Base-by-base conservation (phyloP, 2,888 invertebrate genomes). In the Parasteatoda lunata region DNA sequence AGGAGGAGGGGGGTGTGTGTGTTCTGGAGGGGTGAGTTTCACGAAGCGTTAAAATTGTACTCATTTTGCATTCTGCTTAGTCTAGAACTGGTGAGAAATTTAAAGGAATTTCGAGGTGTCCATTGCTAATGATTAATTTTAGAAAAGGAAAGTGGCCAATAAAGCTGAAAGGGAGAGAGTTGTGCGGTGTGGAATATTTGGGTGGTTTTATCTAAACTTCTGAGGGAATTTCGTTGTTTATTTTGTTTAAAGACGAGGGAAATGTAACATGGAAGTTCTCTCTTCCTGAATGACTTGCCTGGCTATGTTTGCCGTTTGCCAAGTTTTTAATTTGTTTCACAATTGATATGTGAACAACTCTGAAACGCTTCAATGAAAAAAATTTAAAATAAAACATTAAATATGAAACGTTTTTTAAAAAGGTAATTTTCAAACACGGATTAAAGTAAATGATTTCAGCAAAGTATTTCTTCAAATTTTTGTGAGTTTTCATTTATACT, bases 21-120 rank as follows among this genome's bases (percentile, higher is more conserved):
- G n/a, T n/a, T n/a, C n/a, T n/a, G 48, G 59, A 54, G 49, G 49
- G 47, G n/a, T 30, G 52, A 66, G 48, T 68, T 73, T 79, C 64
- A 45, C 45, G 77, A 66, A n/a, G 77, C 77, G 66, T 77, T 77
- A 52, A 77, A 75, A 75, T 30, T 59, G 75, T 49, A 59, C 9
- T n/a, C 13, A 47, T 69, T 66, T 69, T 13, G 69, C 47, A 69
- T 71, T 71, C 71, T n/a, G 49, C n/a, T 8, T 69, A 13, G 15
- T 6, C 47, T 47, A n/a, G 13, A 69, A 30, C 30, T 11, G 59
- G 11, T 7, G 59, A 59, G n/a, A 13, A 59, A 13, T 59, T 59
- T 59, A n/a, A 59, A n/a, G 59, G 59, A 59, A 59, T 59, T 59
- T n/a, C 59, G 59, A 59, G 59, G 11, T 59, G 59, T 59, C n/a